These are phyloP conservation scores for Candidula unifasciata DNA, from an alignment of 2,888 invertebrate genomes.

Conservation along the genomic window DNA sequence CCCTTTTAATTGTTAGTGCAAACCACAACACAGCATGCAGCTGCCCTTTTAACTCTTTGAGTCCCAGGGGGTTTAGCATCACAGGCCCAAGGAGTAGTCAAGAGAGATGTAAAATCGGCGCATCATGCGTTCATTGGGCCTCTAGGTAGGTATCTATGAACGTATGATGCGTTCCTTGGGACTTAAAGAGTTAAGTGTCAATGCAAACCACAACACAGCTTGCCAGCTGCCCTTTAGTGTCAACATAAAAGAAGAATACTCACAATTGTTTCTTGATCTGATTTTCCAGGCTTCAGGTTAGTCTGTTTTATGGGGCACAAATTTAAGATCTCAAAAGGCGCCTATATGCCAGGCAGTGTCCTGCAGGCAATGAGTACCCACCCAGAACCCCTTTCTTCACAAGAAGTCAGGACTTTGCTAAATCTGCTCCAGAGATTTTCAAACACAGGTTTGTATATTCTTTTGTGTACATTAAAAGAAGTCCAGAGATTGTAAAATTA, in stretches of 20 bases:
- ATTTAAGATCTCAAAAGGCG: background rate
- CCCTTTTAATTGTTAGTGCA: no score
- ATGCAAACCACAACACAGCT: no score
- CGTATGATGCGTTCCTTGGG: no score
- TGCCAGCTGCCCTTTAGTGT: background rate
- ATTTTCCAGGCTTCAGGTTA: constrained; percentile 41
- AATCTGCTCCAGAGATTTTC: constrained; percentile 46
- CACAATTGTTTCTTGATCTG: background rate
- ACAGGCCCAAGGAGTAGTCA: no score
- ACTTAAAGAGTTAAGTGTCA: no score
- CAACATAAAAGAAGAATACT: background rate
- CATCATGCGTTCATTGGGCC: no score
- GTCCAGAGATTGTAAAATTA: background rate
- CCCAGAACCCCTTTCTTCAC: constrained; percentile 39
- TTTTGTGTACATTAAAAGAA: background rate
- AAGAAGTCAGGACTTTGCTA: constrained; percentile 45
- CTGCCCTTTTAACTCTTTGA: no score
- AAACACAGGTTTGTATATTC: constrained; percentile 21
- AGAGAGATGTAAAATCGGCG: no score
- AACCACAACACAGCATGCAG: no score
- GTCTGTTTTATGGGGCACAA: background rate
- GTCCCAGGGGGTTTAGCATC: no score
- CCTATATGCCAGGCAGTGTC: background rate
- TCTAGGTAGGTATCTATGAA: no score
- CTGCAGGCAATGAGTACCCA: background rate